These are phyloP conservation scores for Thermophis baileyi DNA, from an alignment of 2,113 vertebrate species.

Conservation along the genomic window DNA sequence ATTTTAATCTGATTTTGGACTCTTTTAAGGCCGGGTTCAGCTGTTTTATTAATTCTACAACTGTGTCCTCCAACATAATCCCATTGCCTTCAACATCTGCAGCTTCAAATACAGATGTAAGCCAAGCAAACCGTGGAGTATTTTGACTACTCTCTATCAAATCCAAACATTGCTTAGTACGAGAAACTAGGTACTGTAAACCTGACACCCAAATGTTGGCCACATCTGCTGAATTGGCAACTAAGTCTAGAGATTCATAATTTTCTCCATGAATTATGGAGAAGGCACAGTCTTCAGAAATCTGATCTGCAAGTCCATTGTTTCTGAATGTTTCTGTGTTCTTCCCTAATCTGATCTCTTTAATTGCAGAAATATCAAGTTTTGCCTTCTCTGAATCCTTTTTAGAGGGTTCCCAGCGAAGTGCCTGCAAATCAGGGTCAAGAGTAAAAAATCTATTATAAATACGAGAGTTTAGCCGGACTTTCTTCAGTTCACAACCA, in stretches of 20 bases:
- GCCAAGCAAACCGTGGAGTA: conserved; percentile 84
- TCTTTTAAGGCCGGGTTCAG: conserved; percentile 92
- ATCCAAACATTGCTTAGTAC: conserved; percentile 81
- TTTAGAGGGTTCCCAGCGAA: conserved; percentile 98
- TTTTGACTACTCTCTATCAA: conserved; percentile 79
- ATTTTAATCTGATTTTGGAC: conserved; percentile 89
- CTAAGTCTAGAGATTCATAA: conserved; percentile 94
- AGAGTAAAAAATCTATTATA: conserved; percentile 96
- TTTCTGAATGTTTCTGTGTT: conserved; percentile 97
- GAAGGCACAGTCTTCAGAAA: conserved; percentile 92
- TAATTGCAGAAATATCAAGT: conserved; percentile 86
- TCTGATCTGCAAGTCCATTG: conserved; percentile 87
- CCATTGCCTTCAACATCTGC: conserved; percentile 90
- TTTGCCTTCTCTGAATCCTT: conserved; percentile 92
- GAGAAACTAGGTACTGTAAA: conserved; percentile 89
- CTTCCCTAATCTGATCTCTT: conserved; percentile 93
- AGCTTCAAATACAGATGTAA: conserved; percentile 81
- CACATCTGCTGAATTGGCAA: conserved; percentile 92
- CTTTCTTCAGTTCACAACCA: conserved; percentile 95
- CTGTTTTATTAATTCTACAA: conserved; percentile 87
- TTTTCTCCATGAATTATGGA: conserved; percentile 93
- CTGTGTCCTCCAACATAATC: conserved; percentile 87
- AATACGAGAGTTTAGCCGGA: conserved; percentile 90
- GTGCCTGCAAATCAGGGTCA: conserved; percentile 87
- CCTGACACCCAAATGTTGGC: conserved; percentile 99